phyloP scores from a whole-genome alignment of 2,797 vertebrate species.

The Sus cebifrons region DNA sequence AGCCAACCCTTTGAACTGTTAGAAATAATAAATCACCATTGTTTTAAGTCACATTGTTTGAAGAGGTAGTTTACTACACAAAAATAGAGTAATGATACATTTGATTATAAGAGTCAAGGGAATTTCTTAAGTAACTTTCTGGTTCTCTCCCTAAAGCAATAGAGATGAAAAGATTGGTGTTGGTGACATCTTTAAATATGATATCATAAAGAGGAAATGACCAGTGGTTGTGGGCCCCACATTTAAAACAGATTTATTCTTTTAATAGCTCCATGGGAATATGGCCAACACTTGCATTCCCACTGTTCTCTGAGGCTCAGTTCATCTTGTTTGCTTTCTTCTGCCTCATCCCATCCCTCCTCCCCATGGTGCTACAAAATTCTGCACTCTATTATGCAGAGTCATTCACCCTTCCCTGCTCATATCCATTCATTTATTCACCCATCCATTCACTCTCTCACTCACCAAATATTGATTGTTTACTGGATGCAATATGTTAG shows the following conservation, averaged over 20 bases:
- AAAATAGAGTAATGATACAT: neutral
- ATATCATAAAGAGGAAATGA: slow-evolving; percentile 26
- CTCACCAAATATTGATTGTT: slow-evolving; percentile 44
- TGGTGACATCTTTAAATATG: slow-evolving; percentile 53
- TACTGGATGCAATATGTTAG: neutral
- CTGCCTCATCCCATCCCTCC: neutral
- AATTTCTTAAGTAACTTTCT: neutral
- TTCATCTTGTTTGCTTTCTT: neutral
- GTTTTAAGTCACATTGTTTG: neutral
- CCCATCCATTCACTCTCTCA: neutral
- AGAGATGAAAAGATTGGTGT: neutral
- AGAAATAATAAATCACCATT: neutral
- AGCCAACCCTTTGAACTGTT: neutral
- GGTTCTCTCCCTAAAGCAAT: neutral
- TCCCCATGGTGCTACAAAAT: neutral
- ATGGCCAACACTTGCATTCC: neutral
- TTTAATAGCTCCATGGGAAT: slow-evolving; percentile 57
- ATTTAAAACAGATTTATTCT: slow-evolving; percentile 62
- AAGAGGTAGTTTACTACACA: neutral
- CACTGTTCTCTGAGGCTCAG: neutral
- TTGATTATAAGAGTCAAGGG: neutral
- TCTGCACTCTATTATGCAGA: neutral
- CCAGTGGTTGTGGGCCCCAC: neutral
- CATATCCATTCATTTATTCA: neutral
- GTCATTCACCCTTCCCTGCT: neutral